Percentiles rank a stretch among this genome's conserved stretches.
These are phyloP conservation scores for Abramis brama DNA, from an alignment of 2,113 vertebrate genomes.

Conservation along the genomic window DNA sequence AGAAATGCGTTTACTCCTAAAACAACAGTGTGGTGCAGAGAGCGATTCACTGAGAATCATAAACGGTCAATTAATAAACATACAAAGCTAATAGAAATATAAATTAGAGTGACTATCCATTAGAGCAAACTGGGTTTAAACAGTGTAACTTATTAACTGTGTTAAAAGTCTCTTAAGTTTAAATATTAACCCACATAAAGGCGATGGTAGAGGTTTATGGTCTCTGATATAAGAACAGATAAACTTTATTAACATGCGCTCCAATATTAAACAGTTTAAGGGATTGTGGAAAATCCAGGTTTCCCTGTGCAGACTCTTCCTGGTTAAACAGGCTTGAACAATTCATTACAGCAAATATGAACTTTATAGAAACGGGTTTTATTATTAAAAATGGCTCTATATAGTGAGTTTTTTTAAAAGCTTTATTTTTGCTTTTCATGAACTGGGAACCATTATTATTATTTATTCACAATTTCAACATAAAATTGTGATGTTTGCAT, in stretches of 20 bases:
- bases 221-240: conserved; percentile 16
- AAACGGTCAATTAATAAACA: neutral
- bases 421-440: no score
- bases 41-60: neutral
- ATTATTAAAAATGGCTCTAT: no score
- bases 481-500: no score
- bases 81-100: neutral
- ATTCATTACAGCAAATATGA: neutral
- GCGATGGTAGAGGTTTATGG: neutral
- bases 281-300: neutral
- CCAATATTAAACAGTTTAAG: neutral
- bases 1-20: neutral
- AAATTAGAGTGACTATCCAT: neutral
- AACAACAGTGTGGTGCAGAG: neutral
- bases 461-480: no score
- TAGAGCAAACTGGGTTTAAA: neutral
- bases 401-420: no score
- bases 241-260: neutral
- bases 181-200: conserved; percentile 1
- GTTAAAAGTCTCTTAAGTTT: neutral
- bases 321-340: no score
- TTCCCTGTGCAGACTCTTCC: no score
- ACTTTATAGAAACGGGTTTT: no score
- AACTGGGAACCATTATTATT: no score
- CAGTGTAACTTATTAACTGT: neutral